Percentiles rank a stretch among this genome's conserved stretches.
Conservation (phyloP, 2,797 vertebrate genomes). For the Eptatretus atami region DNA sequence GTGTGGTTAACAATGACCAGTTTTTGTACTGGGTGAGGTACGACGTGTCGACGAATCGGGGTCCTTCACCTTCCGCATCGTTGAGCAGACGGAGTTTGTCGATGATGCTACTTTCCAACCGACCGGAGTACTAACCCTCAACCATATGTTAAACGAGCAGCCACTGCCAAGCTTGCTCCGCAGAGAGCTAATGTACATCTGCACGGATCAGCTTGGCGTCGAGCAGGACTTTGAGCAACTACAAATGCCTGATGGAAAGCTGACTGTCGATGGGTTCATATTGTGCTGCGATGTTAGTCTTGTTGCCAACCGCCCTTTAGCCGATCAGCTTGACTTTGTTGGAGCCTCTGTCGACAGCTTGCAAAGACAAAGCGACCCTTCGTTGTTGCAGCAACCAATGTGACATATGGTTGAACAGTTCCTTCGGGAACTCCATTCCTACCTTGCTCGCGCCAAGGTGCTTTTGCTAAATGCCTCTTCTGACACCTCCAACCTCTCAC, state of each 20-base stretch:
- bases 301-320: slow-evolving; percentile 84
- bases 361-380: slow-evolving; percentile 79
- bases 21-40: slow-evolving; percentile 93
- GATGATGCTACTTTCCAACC: slow-evolving; percentile 97
- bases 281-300: slow-evolving; percentile 90
- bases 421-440: slow-evolving; percentile 67
- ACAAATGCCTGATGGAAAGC: slow-evolving; percentile 92
- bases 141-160: slow-evolving; percentile 77
- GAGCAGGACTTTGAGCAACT: slow-evolving; percentile 99
- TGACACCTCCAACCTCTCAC: too few relatives aligned
- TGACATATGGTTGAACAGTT: slow-evolving; percentile 88
- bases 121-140: slow-evolving; percentile 90
- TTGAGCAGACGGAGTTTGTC: slow-evolving; percentile 95
- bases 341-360: slow-evolving; percentile 78
- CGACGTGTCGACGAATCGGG: slow-evolving; percentile 63
- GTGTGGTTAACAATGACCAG: slow-evolving; percentile 98
- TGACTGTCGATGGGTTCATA: slow-evolving; percentile 63
- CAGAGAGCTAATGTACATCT: slow-evolving; percentile 98
- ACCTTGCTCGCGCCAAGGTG: not conserved
- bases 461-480: too few relatives aligned
- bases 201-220: slow-evolving; percentile 89
- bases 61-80: slow-evolving; percentile 75
- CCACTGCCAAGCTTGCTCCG: slow-evolving; percentile 83
- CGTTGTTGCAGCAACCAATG: slow-evolving; percentile 74
- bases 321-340: slow-evolving; percentile 92